Base-by-base conservation (phyloP, 2,888 invertebrate genomes). In the Cryptus armator region DNA sequence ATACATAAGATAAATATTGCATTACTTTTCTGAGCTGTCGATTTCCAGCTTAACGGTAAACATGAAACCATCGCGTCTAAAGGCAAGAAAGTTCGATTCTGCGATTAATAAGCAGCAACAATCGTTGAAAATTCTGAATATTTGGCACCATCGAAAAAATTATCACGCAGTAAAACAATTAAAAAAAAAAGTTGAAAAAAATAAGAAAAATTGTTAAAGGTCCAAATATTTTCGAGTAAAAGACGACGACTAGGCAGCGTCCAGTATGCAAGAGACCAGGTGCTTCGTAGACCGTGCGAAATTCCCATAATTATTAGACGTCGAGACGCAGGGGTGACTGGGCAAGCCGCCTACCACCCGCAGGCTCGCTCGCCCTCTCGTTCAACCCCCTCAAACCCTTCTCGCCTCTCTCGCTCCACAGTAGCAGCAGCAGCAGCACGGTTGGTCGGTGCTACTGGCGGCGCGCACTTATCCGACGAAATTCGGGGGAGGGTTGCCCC, bases 381-480 rank as follows among this genome's bases (percentile, higher is more conserved):
- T 48, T 48, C 75, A 19, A 32, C 64, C 64, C 64, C 64, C 56
- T 53, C 62, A 59, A 24, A 59, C 81, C 78, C 81, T 81, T 82
- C 81, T 81, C 77, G 74, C 68, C 67, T 67, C 79, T 83, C 72
- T 76, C 82, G 75, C 82, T 77, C 83, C 62, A 67, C 44, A 77
- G 76, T 71, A 77, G 71, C 78, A 76, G 85, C 68, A 81, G 67
- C 77, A 77, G 77, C 67, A 84, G 76, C 84, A 85, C 85, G 85
- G 85, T 85, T 85, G 85, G 85, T 85, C 82, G 85, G 85, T 83
- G 82, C 82, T 78, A 53, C 84, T 76, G 53, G 77, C 68, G 75
- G 83, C 77, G 85, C 86, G 90, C 89, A 90, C 91, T 92, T 91
- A 91, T 92, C 91, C 92, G 88, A 89, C 89, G 89, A 92, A 92